Evolutionary conservation across 2,797 vertebrate species (phyloP), one percentile per base, ranked within the genome.

Genomic region (Anguilla pacifica): DNA sequence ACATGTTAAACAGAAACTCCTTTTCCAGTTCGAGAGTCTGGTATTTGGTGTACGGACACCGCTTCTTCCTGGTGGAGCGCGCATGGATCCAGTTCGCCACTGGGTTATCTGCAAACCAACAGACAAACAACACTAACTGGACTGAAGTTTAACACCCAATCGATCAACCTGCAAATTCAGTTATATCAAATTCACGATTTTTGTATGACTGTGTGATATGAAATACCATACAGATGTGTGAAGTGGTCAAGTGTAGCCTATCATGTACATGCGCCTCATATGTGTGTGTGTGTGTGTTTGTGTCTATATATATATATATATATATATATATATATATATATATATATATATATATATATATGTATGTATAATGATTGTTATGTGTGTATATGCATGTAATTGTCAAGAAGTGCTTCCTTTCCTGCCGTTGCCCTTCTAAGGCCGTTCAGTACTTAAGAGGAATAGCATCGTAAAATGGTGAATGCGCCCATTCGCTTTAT

Each of bases 1-100:
- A 97, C 97, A 97, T 97, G 94, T 97, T 97, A 94, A 97, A 97
- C 91, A 97, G 96, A 96, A 97, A 97, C 89, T 97, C 97, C 91
- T 97, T 97, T 94, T 97, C 97, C 92, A 97, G 95, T 95, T 97
- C 97, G 94, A 97, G 95, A 92, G 96, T 97, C 93, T 97, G 97
- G 91, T 97, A 97, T 92, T 97, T 97, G 89, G 96, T 97, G 92
- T 97, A 97, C 87, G 97, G 97, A 88, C 97, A 97, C 77, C 97
- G 94, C 93, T 97, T 97, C 96, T 97, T 97, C 91, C 96, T 94
- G 28, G 96, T 97, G 84, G 97, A 97, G 19, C 96, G 96, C 89
- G 97, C 96, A 72, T 97, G 97, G 92, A 97, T 97, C 97, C 97
- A 97, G 92, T 96, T 97, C 82, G 96, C 96, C 91, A 96, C 96